Conservation (phyloP, 2,888 invertebrate genomes). For the Therioaphis trifolii region DNA sequence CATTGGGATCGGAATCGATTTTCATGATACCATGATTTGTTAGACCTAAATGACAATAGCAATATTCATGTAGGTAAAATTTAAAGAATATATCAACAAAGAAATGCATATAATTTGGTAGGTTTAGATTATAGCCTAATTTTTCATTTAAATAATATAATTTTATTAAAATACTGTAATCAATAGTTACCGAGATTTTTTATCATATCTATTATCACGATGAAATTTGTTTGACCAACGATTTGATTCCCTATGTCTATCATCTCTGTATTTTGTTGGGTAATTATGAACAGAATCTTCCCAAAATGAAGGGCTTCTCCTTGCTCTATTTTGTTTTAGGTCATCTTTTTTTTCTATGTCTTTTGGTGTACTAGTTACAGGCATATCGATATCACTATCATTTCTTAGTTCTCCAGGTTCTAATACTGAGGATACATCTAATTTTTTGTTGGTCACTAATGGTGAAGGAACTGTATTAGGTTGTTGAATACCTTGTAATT, state of each 20-base stretch:
- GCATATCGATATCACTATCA: not conserved
- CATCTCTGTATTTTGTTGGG: conserved; percentile 23
- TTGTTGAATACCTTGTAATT: not conserved
- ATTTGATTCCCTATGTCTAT: conserved; percentile 32
- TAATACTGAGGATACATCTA: not conserved
- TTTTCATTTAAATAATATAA: too few relatives aligned
- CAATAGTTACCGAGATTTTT: conserved; percentile 42
- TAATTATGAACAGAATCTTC: conserved; percentile 39
- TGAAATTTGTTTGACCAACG: not conserved
- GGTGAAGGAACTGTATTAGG: not conserved
- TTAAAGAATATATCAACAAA: too few relatives aligned
- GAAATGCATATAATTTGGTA: not conserved
- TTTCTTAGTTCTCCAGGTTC: not conserved
- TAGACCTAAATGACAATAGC: conserved; percentile 17
- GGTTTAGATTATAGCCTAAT: not conserved
- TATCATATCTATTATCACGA: conserved; percentile 33
- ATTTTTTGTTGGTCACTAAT: not conserved
- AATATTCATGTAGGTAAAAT: too few relatives aligned
- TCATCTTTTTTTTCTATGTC: not conserved
- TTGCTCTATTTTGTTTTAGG: conserved; percentile 28
- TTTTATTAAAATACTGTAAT: too few relatives aligned
- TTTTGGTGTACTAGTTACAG: conserved; percentile 41
- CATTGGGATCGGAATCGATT: conserved; percentile 5
- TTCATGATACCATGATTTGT: conserved; percentile 25
- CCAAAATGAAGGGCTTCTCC: conserved; percentile 56